Evolutionary conservation across 1,140 invertebrate species (phyloP).

Genomic region (Pseudomyrmex flavicornis): DNA sequence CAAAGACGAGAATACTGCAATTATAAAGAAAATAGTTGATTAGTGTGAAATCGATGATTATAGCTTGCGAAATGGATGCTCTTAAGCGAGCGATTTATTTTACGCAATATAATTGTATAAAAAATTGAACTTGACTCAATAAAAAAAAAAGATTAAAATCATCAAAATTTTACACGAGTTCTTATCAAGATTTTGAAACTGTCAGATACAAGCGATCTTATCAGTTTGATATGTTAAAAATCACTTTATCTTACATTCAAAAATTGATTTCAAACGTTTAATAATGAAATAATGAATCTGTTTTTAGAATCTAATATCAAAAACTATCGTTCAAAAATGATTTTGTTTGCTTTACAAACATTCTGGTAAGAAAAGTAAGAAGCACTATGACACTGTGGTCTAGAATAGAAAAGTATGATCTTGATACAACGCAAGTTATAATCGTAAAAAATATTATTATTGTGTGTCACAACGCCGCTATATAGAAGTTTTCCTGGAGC

Average conservation of each 20-base stretch:
- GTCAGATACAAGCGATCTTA: conserved; percentile 13
- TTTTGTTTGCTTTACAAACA: neutral
- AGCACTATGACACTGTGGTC: too few species aligned
- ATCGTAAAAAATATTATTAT: conserved; percentile 52
- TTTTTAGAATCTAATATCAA: neutral
- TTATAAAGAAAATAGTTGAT: conserved; percentile 80
- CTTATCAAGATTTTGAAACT: neutral
- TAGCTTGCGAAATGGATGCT: conserved; percentile 21
- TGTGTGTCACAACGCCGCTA: conserved; percentile 75
- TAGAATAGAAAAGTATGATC: conserved; percentile 56
- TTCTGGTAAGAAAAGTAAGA: neutral
- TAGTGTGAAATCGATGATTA: conserved; percentile 70
- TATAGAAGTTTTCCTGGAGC: conserved; percentile 77
- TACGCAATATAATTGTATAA: neutral
- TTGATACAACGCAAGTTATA: conserved; percentile 32
- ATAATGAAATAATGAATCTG: neutral
- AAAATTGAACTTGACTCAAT: neutral
- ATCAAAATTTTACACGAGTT: neutral
- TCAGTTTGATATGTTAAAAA: conserved; percentile 29
- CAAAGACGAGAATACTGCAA: conserved; percentile 78
- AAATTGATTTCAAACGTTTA: neutral
- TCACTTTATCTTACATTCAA: conserved; percentile 14
- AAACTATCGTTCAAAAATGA: neutral
- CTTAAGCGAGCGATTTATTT: conserved; percentile 15
- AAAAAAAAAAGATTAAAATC: neutral